A percentile compares a stretch with the other conserved stretches of the same genome.
Evolutionary conservation across 2,113 vertebrate species (phyloP).

Genomic region (Scatophagus argus): DNA sequence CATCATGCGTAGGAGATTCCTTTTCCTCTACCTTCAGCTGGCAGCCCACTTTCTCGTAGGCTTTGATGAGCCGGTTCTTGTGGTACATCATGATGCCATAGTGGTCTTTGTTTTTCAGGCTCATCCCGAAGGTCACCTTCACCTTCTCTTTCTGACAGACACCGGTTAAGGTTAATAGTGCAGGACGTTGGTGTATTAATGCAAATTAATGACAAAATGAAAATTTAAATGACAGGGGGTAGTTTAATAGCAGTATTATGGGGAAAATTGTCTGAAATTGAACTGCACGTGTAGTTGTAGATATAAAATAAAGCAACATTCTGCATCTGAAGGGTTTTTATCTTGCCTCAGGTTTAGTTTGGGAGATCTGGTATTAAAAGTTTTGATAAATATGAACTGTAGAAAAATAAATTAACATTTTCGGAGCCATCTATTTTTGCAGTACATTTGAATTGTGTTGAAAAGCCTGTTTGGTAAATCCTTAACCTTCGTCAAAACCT

Average conservation of each 20-base stretch:
- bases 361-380: neutral
- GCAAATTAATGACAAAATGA: neutral
- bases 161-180: constrained; percentile 70
- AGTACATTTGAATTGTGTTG: no score
- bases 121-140: constrained; percentile 89
- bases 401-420: no score
- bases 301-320: neutral
- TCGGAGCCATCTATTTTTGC: no score
- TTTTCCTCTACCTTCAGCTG: constrained; percentile 84
- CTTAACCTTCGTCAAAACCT: no score
- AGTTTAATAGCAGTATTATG: neutral
- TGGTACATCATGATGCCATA: constrained; percentile 90
- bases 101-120: constrained; percentile 83
- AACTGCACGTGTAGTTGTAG: no score
- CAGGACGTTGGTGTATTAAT: neutral
- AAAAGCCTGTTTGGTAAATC: no score
- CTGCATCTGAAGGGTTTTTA: neutral
- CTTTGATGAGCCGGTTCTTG: constrained; percentile 88
- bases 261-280: neutral
- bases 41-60: constrained; percentile 88
- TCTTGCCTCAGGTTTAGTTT: neutral
- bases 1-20: neutral
- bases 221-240: neutral
- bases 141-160: constrained; percentile 85
- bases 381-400: neutral